Percentiles rank a stretch among this genome's conserved stretches.
phyloP scores from a whole-genome alignment of 2,797 vertebrate genomes.

The Protonibea diacanthus region DNA sequence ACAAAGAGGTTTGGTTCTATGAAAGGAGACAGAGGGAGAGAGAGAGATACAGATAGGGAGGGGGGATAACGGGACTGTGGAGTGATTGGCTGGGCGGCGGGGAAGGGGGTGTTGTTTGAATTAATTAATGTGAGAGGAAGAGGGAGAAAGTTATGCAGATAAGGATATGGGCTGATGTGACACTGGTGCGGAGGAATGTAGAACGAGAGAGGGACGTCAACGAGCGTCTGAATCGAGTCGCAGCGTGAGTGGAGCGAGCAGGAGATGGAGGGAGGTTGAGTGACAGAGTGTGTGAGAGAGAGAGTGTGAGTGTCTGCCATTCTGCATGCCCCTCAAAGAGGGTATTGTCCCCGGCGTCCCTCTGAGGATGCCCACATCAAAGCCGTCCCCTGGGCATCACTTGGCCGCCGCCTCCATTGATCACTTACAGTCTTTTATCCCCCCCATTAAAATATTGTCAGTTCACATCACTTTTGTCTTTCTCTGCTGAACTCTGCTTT shows the following conservation, averaged over 20 bases:
- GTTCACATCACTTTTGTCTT: conserved; percentile 89
- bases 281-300: conserved; percentile 68
- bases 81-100: conserved; percentile 71
- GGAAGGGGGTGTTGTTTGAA: conserved; percentile 83
- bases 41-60: conserved; percentile 61
- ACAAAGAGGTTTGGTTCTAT: conserved; percentile 87
- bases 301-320: conserved; percentile 83
- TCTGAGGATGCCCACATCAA: conserved; percentile 89
- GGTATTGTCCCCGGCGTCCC: conserved; percentile 85
- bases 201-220: conserved; percentile 51
- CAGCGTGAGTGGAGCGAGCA: conserved; percentile 40
- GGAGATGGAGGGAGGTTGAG: conserved; percentile 56
- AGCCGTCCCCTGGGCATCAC: conserved; percentile 86
- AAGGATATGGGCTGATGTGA: conserved; percentile 74
- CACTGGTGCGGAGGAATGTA: conserved; percentile 49
- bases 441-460: conserved; percentile 89
- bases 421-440: conserved; percentile 90
- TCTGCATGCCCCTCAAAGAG: conserved; percentile 86
- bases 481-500: conserved; percentile 85
- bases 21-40: conserved; percentile 81
- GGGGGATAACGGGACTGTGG: conserved; percentile 38
- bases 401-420: conserved; percentile 88
- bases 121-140: conserved; percentile 82
- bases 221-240: conserved; percentile 45
- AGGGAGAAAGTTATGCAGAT: conserved; percentile 74